phyloP scores from a whole-genome alignment of 1,140 invertebrate genomes.

The Leptopilina clavipes region DNA sequence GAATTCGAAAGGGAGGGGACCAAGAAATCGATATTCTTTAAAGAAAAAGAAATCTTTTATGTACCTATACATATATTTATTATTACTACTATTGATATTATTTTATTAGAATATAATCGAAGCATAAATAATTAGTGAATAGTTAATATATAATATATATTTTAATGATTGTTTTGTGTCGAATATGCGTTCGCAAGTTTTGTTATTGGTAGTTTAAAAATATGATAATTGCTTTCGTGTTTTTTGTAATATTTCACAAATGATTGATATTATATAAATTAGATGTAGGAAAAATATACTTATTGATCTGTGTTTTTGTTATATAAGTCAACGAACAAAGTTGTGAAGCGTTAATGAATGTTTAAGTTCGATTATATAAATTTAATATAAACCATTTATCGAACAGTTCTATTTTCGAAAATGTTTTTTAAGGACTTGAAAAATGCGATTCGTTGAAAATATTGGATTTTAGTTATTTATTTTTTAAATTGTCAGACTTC shows the following conservation, averaged over 20 bases:
- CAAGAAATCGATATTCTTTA: not conserved
- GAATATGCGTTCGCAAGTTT: not conserved
- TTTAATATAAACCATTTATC: too few relatives aligned
- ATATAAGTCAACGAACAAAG: constrained; percentile 9
- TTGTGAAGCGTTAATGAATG: not conserved
- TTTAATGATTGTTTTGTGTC: not conserved
- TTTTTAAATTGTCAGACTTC: too few relatives aligned
- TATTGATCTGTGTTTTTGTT: constrained; percentile 1
- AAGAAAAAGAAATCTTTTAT: not conserved
- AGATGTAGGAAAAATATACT: constrained; percentile 1
- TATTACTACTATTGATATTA: not conserved
- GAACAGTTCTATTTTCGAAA: constrained; percentile 31
- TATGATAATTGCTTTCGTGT: not conserved
- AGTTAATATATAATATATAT: not conserved
- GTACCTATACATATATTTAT: too few relatives aligned
- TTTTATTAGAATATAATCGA: not conserved
- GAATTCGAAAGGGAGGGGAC: not conserved
- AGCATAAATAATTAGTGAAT: not conserved
- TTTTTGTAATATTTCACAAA: constrained; percentile 1
- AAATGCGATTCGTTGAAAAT: not conserved
- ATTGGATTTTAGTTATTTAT: too few relatives aligned
- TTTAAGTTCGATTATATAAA: not conserved
- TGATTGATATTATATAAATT: not conserved
- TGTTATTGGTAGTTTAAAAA: not conserved
- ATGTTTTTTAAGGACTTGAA: constrained; percentile 34